Percentiles rank a stretch among this genome's conserved stretches.
Evolutionary conservation across 2,888 invertebrate genomes (phyloP).

Genomic region (Dichetophora obliterata): DNA sequence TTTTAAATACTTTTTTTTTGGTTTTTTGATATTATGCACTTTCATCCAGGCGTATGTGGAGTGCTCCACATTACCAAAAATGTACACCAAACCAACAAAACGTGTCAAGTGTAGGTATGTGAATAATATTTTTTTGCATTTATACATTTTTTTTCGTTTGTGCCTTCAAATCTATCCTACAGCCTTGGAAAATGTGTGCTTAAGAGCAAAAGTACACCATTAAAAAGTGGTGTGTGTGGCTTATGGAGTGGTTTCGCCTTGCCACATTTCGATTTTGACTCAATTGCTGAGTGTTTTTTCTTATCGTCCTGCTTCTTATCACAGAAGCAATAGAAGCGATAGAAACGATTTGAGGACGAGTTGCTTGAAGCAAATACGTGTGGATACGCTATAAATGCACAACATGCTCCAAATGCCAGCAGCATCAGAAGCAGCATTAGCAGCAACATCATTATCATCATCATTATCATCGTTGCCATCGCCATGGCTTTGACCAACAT

Average conservation of each 20-base stretch:
- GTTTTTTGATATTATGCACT: background rate
- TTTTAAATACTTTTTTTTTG: background rate
- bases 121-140: background rate
- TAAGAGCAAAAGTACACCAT: slow-evolving; percentile 24
- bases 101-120: background rate
- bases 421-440: no score
- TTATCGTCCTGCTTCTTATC: background rate
- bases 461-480: no score
- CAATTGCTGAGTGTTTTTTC: background rate
- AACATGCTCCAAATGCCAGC: slow-evolving; percentile 6
- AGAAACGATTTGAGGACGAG: background rate
- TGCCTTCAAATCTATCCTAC: background rate
- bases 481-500: no score
- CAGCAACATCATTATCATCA: no score
- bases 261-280: slow-evolving; percentile 1
- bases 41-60: background rate
- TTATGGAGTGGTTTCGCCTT: background rate
- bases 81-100: background rate
- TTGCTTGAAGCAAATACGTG: slow-evolving; percentile 8
- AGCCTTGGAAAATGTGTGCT: slow-evolving; percentile 24
- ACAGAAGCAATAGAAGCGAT: no score
- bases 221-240: slow-evolving; percentile 2
- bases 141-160: background rate
- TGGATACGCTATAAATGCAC: background rate
- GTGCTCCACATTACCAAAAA: background rate